Conservation (phyloP, 92 coral and sea anemone genomes). For the Siderastrea siderea region DNA sequence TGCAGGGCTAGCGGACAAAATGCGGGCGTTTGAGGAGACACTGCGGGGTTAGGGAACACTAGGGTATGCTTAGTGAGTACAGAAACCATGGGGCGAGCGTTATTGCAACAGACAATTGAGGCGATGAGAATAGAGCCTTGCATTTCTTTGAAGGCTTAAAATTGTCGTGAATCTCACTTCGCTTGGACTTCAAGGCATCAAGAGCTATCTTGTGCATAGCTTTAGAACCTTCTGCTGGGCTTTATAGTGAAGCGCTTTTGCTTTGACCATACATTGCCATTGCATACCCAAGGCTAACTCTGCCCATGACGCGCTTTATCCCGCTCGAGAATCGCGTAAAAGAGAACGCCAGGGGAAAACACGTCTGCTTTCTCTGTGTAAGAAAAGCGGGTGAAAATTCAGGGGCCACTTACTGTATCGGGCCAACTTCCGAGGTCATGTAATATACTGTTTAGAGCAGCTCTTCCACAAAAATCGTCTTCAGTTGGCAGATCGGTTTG, state of each 20-base stretch:
- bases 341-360: conserved; percentile 72
- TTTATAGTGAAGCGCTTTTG: conserved; percentile 18
- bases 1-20: no score
- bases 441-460: conserved; percentile 31
- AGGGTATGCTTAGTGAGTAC: no score
- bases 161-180: conserved; percentile 26
- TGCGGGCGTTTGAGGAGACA: no score
- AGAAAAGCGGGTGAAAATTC: conserved; percentile 45
- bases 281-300: conserved; percentile 56
- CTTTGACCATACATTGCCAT: conserved; percentile 15
- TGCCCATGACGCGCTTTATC: neutral
- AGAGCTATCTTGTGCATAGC: conserved; percentile 26
- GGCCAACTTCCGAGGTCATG: conserved; percentile 55
- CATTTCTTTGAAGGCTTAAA: neutral
- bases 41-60: no score
- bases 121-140: neutral
- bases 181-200: conserved; percentile 48
- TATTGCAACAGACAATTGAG: no score
- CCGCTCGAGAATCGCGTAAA: conserved; percentile 73
- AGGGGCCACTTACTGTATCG: conserved; percentile 70
- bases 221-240: conserved; percentile 8
- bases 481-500: conserved; percentile 8
- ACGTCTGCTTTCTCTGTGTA: conserved; percentile 74
- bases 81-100: no score
- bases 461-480: neutral